Conservation (phyloP, 1,140 invertebrate species). For the Caenorhabditis remanei region DNA sequence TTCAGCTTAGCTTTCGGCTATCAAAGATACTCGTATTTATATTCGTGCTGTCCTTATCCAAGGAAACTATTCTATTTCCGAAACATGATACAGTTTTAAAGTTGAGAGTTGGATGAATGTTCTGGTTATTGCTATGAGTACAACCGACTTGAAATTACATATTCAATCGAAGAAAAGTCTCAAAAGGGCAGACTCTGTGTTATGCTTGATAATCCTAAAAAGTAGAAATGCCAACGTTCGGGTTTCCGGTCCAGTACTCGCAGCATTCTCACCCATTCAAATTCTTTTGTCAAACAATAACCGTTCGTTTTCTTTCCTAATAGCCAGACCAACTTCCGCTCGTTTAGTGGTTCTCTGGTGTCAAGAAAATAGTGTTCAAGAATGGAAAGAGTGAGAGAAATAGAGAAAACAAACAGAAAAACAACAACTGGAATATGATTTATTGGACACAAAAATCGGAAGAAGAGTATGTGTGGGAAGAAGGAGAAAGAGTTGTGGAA, state of each 20-base stretch:
- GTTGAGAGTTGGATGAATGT: no score
- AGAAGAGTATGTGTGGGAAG: background rate
- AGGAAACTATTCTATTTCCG: no score
- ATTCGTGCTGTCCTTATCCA: background rate
- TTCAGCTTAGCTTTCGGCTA: no score
- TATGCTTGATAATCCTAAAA: constrained; percentile 4
- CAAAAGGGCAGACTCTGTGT: no score
- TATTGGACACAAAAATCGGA: constrained; percentile 46
- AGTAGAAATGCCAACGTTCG: background rate
- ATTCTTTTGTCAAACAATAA: constrained; percentile 33
- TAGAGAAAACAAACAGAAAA: constrained; percentile 18
- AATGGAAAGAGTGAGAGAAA: background rate
- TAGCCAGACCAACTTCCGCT: constrained; percentile 17
- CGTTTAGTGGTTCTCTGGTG: constrained; percentile 35
- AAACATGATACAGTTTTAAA: no score
- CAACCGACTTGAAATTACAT: no score
- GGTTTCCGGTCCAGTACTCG: background rate
- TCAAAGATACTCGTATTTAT: background rate
- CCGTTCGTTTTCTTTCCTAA: constrained; percentile 26
- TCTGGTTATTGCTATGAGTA: no score
- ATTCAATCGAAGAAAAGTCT: no score
- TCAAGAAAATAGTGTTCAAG: background rate
- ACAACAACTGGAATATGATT: constrained; percentile 54
- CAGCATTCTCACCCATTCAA: background rate
- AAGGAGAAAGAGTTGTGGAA: constrained; percentile 8